A percentile compares a stretch with the other conserved stretches of the same genome.
Conservation (phyloP, 1,140 invertebrate genomes). For the Sinella curviseta region DNA sequence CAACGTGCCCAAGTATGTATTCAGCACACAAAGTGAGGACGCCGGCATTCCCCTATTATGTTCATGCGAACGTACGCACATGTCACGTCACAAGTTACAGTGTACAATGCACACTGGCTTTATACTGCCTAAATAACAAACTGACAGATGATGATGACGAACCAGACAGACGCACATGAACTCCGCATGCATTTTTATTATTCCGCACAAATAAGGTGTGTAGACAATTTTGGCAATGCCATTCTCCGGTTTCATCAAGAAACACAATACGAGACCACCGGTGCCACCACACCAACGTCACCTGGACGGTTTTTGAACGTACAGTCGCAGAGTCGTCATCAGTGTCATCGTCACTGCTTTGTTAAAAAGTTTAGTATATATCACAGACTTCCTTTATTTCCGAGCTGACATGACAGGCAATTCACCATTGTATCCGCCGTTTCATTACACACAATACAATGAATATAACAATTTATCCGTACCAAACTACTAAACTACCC, state of each 20-base stretch:
- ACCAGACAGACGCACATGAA: too few relatives aligned
- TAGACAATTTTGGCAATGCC: conserved; percentile 9
- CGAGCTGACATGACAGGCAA: conserved; percentile 1
- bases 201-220: conserved; percentile 7
- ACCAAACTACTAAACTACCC: background rate
- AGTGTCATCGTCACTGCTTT: background rate
- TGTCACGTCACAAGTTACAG: too few relatives aligned
- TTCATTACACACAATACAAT: background rate
- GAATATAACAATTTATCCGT: background rate
- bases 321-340: background rate
- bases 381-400: background rate
- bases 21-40: too few relatives aligned
- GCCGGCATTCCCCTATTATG: too few relatives aligned
- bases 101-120: too few relatives aligned
- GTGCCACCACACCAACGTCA: background rate
- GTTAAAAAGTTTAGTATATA: too few relatives aligned
- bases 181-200: background rate
- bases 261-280: background rate
- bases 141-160: too few relatives aligned
- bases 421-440: background rate
- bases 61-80: too few relatives aligned
- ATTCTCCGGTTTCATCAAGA: conserved; percentile 16
- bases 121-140: too few relatives aligned
- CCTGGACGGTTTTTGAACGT: too few relatives aligned
- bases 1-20: too few relatives aligned